These are phyloP conservation scores for Pseudopleuronectes americanus DNA, from an alignment of 2,797 vertebrate genomes.

Conservation along the genomic window DNA sequence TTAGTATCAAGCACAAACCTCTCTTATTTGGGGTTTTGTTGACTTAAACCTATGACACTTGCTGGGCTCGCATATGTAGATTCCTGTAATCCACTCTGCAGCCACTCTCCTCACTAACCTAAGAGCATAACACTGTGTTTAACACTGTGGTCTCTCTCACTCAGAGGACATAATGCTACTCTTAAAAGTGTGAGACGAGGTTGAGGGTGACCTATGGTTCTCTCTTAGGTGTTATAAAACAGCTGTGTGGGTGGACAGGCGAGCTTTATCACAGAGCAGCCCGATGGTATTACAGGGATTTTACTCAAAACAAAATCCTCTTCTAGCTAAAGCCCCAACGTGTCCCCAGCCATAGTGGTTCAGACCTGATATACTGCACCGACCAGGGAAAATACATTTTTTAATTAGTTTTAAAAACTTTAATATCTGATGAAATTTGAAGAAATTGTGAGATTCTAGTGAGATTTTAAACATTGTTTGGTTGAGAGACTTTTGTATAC, in stretches of 20 bases:
- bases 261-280: conserved; percentile 24
- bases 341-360: conserved; percentile 11
- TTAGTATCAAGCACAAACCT: neutral
- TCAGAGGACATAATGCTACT: conserved; percentile 20
- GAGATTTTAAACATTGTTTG: conserved; percentile 30
- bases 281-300: conserved; percentile 37
- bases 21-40: conserved; percentile 5
- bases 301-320: conserved; percentile 42
- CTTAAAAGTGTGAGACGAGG: conserved; percentile 37
- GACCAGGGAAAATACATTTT: neutral
- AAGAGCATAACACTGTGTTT: conserved; percentile 39
- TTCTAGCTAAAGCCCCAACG: conserved; percentile 14
- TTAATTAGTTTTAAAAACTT: conserved; percentile 14
- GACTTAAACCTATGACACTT: conserved; percentile 14
- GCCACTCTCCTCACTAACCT: conserved; percentile 21
- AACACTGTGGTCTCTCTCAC: conserved; percentile 37
- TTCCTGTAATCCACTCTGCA: conserved; percentile 6
- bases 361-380: conserved; percentile 22
- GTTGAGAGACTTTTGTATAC: conserved; percentile 14
- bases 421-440: conserved; percentile 40
- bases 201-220: conserved; percentile 43
- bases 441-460: conserved; percentile 4
- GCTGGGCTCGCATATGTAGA: conserved; percentile 7
- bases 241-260: conserved; percentile 56
- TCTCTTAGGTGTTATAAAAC: conserved; percentile 49